Evolutionary conservation across 2,888 invertebrate species (phyloP), one percentile per base, ranked within the genome.

Genomic region (Poecilobothrus nobilitatus): DNA sequence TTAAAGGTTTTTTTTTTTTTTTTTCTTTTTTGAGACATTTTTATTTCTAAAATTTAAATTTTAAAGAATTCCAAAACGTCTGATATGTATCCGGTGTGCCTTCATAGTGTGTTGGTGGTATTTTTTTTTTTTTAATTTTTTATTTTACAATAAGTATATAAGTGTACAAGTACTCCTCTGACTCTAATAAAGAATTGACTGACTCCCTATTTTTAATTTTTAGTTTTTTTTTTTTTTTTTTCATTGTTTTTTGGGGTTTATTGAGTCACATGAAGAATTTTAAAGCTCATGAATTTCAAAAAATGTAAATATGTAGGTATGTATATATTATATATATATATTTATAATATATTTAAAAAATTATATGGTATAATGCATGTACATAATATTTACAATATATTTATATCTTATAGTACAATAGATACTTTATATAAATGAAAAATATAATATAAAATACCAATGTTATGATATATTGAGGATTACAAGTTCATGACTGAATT

Each of bases 381-480:
- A n/a, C n/a, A n/a, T n/a, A n/a, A n/a, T n/a, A n/a, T n/a, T n/a
- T n/a, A n/a, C n/a, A n/a, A 27, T 4, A 27, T 4, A 27, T 27
- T 27, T 27, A 5, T 27, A 27, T 27, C 27, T 27, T 27, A 27
- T 27, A 27, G 18, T 18, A 53, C 53, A 53, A 53, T 53, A 53
- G 53, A 53, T 18, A 53, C n/a, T 2, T 53, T 18, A 53, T 53
- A 53, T 2, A 9, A 9, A 44, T 44, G 15, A 9, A 44, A 10
- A 44, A 44, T 9, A 44, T 10, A 7, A 15, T 44, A 44, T 44
- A 53, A 53, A 53, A 53, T 53, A 15, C 53, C 53, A 53, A 53
- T 53, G 53, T 53, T 53, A 53, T 53, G 53, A 53, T 53, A 53
- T 53, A 53, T 53, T 53, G 18, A 53, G n/a, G 53, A 53, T 53